Base-by-base conservation (phyloP, 2,113 vertebrate genomes). In the Megaceryle torquata region DNA sequence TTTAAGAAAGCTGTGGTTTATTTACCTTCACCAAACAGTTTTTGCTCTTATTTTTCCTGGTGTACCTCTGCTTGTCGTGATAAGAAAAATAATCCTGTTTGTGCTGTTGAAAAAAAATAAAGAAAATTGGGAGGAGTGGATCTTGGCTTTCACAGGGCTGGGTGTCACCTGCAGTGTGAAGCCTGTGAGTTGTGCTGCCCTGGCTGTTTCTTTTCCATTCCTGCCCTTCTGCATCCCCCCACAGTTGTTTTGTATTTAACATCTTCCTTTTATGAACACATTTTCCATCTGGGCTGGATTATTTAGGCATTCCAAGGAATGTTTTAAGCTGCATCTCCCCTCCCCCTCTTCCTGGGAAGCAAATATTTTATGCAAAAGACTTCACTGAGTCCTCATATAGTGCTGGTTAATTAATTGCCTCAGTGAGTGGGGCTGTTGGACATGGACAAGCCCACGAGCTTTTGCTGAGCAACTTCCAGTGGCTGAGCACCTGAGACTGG, bases 271-370 rank as follows among this genome's bases (percentile, higher is more conserved):
- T 20, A 46, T 25, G 56, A 86, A 10, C 80, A 2, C 37, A 1
- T 86, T 91, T 93, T 60, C 91, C 91, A 81, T 83, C 95, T 91
- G 91, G 83, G 50, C 24, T 44, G 68, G 77, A 75, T 92, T 74
- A 78, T 95, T 94, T 61, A 21, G 51, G 68, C 67, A 70, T 91
- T 76, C 57, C 41, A 14, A 61, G 50, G 91, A 80, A 88, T 31
- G 69, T 63, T 84, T 86, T 44, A 76, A 89, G 56, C 84, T 53
- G 37, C 15, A 10, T 65, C 14, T 87, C 19, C 56, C 67, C 19
- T 90, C 63, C 75, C 41, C 31, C 37, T 82, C 46, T 89, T 63
- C 65, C 60, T 3, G 1, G 54, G 39, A 81, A 90, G 70, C 31
- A 61, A 71, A 37, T 39, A 54, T 59, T 88, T 76, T 24, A 29